Conservation (phyloP, 2,113 vertebrate species). For the Entosphenus tridentatus region DNA sequence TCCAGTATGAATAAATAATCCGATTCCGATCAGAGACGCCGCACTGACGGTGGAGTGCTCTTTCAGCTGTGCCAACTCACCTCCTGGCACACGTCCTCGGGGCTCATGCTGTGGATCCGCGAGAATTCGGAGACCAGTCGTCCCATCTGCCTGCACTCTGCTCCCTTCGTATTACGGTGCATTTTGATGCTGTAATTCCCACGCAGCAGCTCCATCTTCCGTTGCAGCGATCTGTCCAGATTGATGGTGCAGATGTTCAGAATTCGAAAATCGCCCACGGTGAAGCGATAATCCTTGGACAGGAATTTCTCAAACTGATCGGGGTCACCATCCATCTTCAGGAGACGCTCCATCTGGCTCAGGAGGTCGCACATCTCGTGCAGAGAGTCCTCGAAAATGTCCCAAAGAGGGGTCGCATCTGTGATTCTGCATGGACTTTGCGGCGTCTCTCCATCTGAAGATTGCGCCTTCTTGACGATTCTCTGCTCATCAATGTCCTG, state of each 20-base stretch:
- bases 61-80: constrained; percentile 14
- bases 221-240: constrained; percentile 44
- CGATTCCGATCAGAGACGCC: no score
- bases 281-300: constrained; percentile 35
- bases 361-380: constrained; percentile 32
- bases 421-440: not conserved
- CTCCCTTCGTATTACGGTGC: no score
- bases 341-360: constrained; percentile 24
- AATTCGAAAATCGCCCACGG: constrained; percentile 18
- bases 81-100: constrained; percentile 29
- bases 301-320: constrained; percentile 54
- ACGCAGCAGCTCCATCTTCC: constrained; percentile 24
- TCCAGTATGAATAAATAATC: no score
- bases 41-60: no score
- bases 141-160: not conserved
- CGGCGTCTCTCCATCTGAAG: not conserved
- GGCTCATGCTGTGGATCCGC: constrained; percentile 24
- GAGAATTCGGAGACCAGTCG: constrained; percentile 19
- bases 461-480: accelerated
- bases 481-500: not conserved
- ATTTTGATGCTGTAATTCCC: no score
- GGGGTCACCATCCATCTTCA: constrained; percentile 47
- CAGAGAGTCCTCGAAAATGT: constrained; percentile 31
- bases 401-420: constrained; percentile 26
- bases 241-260: constrained; percentile 39